Evolutionary conservation across 2,888 invertebrate genomes (phyloP), one percentile per base, ranked within the genome.

Genomic region (Junonia oenone): DNA sequence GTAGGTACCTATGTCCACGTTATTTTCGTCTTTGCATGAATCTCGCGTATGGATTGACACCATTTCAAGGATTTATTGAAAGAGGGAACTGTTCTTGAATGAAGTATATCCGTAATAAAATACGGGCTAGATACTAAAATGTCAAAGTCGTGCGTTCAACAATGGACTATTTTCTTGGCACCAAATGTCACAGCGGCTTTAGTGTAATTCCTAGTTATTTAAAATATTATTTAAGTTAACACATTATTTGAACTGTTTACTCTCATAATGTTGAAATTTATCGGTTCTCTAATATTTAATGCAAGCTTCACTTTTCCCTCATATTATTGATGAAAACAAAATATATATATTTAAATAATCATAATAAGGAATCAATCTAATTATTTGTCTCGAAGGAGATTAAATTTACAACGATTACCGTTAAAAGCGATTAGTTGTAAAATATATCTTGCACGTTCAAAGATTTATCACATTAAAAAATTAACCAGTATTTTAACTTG

Each of bases 61-160:
- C 45, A 54, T 50, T 58, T 50, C 51, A 56, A 48, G 31, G 29
- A 58, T 53, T 51, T 55, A 54, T 53, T 26, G n/a, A 33, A 13
- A 26, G 43, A n/a, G 26, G 54, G 31, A 45, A 48, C 22, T 53
- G 17, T 33, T 15, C 37, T 22, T 31, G 48, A 54, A 33, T 48
- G 43, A 40, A 33, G 31, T 38, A 46, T 46, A 52, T 45, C 19
- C 33, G 22, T 45, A 11, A 26, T 38, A 33, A 22, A 26, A 38
- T 33, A 33, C 38, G 14, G 33, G 27, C 40, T 56, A 47, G 14
- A 53, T 48, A 51, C 50, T 46, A 17, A 62, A 63, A 63, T 63
- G 62, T 55, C 63, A 60, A 51, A 53, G 51, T 62, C 62, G 62
- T 63, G 58, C 52, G 48, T 31, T 26, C 46, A 53, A 59, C 58